These are phyloP conservation scores for Microcaecilia unicolor DNA, from an alignment of 2,797 vertebrate genomes.

Conservation along the genomic window DNA sequence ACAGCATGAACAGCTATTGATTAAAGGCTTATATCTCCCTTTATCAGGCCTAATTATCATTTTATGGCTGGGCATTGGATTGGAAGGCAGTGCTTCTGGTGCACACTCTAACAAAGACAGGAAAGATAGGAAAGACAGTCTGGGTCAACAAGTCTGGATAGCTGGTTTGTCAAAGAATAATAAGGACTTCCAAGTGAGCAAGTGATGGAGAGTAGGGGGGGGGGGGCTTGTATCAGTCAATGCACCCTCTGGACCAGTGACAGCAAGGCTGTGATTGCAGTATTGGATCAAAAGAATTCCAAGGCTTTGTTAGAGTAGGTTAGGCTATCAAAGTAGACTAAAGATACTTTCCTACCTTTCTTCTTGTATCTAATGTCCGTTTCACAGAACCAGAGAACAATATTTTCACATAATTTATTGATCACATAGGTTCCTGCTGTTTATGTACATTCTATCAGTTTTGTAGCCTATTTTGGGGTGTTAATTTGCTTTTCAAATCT, in stretches of 20 bases:
- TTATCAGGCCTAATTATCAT: constrained; percentile 26
- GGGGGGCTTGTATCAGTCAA: not conserved
- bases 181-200: not conserved
- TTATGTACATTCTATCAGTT: not conserved
- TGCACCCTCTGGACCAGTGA: rapidly evolving
- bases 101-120: not conserved
- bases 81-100: constrained; percentile 2
- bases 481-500: not conserved
- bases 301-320: not conserved
- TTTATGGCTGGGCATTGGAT: constrained; percentile 14
- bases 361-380: not conserved
- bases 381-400: not conserved
- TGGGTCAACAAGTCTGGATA: not conserved
- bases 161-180: not conserved
- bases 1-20: constrained; percentile 27
- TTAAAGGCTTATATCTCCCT: constrained; percentile 29
- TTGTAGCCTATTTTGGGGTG: not conserved
- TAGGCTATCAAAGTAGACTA: not conserved
- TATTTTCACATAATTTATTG: not conserved
- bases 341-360: not conserved
- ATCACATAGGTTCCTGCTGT: not conserved
- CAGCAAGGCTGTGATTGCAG: not conserved
- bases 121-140: not conserved
- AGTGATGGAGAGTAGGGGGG: not conserved
- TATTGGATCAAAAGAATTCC: not conserved